A percentile compares a stretch with the other conserved stretches of the same genome.
These are phyloP conservation scores for Laupala kohalensis DNA, from an alignment of 1,140 invertebrate species.

Conservation along the genomic window DNA sequence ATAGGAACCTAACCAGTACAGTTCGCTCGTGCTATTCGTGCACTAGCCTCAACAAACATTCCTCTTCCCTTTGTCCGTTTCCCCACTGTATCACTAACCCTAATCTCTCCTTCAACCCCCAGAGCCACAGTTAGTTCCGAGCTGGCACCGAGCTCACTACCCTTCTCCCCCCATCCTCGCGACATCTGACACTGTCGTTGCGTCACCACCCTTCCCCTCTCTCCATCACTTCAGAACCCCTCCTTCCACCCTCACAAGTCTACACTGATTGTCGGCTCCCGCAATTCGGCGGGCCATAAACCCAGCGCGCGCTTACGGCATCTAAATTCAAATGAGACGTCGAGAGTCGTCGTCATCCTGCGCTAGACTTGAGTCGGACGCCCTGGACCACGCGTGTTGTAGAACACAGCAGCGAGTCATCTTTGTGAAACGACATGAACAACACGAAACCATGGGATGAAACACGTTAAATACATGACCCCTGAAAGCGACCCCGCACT, in stretches of 20 bases:
- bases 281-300: background rate
- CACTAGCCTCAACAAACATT: too few species aligned
- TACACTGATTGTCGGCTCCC: background rate
- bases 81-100: too few species aligned
- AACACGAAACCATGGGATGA: background rate
- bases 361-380: background rate
- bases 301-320: background rate
- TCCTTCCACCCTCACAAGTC: background rate
- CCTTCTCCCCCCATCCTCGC: background rate
- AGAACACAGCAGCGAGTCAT: too few species aligned
- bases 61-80: too few species aligned
- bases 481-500: background rate
- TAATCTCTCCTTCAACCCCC: too few species aligned
- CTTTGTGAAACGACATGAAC: background rate
- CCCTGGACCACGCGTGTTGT: too few species aligned
- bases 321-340: background rate
- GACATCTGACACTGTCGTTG: background rate
- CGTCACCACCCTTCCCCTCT: too few species aligned
- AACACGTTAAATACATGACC: background rate
- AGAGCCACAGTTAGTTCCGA: too few species aligned
- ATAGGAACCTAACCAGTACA: too few species aligned
- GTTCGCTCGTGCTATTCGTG: too few species aligned
- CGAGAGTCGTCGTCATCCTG: background rate
- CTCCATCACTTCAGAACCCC: too few species aligned
- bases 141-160: too few species aligned